Evolutionary conservation across 2,888 invertebrate species (phyloP), one percentile per base, ranked within the genome.

Genomic region (Apamea anceps): DNA sequence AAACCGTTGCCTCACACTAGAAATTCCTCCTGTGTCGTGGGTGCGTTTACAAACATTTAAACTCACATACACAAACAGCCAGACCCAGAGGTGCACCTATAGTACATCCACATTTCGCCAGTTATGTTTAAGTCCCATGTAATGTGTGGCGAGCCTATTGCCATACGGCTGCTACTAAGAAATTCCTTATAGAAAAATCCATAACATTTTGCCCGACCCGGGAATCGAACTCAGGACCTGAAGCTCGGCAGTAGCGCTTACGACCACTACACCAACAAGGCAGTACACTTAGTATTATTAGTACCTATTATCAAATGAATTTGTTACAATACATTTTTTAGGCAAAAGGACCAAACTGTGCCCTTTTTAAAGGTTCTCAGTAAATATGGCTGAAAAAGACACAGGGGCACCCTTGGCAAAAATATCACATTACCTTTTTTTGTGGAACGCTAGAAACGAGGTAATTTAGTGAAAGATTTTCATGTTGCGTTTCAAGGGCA

Each of bases 381-480:
- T 57, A 71, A n/a, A 37, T 63, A 62, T n/a, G 18, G 18, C n/a
- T n/a, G 7, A 51, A 15, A 48, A 54, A 60, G 5, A 63, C 3
- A 48, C 45, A 37, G 21, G n/a, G 25, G 13, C 10, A 32, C 15
- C 25, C 3, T 57, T 81, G 48, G n/a, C 10, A 51, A 48, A 25
- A 28, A 48, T n/a, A 21, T 21, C 15, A 28, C 13, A 12, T 48
- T 54, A 25, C 2, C 2, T n/a, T 28, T 66, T 42, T 32, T 1
- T 15, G 28, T 2, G 15, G 51, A 75, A 75, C 28, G 1, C 85
- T 72, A 63, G 72, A 74, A 60, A 65, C n/a, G n/a, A 75, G 79
- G 80, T 84, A 73, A 85, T 80, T 83, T 67, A 13, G 70, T 48
- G 57, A 57, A 73, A 77, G 21, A 62, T 72, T 84, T 75, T 72